Evolutionary conservation across 2,113 vertebrate species (phyloP).

Genomic region (Proterorhinus semilunaris): DNA sequence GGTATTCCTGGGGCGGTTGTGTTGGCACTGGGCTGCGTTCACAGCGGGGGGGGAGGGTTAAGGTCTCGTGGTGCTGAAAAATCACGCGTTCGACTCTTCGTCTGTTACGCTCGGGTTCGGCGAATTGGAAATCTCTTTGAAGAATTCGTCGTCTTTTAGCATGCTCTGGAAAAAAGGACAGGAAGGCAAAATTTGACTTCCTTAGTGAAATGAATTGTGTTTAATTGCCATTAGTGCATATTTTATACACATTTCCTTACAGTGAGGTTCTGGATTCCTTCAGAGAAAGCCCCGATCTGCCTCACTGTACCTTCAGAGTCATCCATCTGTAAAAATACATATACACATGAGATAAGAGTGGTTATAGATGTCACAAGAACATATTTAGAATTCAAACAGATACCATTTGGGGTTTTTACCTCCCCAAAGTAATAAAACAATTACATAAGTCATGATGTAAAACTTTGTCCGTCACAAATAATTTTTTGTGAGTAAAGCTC

Average conservation of each 20-base stretch:
- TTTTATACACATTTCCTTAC: conserved; percentile 69
- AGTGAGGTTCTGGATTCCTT: conserved; percentile 98
- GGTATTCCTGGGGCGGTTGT: conserved; percentile 19
- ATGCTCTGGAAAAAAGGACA: conserved; percentile 82
- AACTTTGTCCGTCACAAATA: too few species aligned
- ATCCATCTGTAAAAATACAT: conserved; percentile 84
- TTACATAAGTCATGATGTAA: too few species aligned
- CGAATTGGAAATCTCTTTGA: conserved; percentile 86
- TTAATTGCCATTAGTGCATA: neutral
- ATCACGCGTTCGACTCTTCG: conserved; percentile 90
- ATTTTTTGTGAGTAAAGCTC: too few species aligned
- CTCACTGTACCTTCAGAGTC: conserved; percentile 98
- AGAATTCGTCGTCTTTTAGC: conserved; percentile 96
- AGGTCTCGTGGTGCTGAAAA: conserved; percentile 26
- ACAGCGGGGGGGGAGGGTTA: conserved; percentile 55
- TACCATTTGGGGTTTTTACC: too few species aligned
- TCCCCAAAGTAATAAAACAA: too few species aligned
- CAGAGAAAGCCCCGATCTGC: conserved; percentile 96
- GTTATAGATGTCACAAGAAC: too few species aligned
- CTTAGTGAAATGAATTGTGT: too few species aligned
- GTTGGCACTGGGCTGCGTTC: conserved; percentile 59
- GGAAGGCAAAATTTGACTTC: neutral
- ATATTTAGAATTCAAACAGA: too few species aligned
- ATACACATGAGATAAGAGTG: neutral
- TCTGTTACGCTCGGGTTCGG: conserved; percentile 89